Conservation (phyloP, 2,797 vertebrate species). For the Anableps anableps region DNA sequence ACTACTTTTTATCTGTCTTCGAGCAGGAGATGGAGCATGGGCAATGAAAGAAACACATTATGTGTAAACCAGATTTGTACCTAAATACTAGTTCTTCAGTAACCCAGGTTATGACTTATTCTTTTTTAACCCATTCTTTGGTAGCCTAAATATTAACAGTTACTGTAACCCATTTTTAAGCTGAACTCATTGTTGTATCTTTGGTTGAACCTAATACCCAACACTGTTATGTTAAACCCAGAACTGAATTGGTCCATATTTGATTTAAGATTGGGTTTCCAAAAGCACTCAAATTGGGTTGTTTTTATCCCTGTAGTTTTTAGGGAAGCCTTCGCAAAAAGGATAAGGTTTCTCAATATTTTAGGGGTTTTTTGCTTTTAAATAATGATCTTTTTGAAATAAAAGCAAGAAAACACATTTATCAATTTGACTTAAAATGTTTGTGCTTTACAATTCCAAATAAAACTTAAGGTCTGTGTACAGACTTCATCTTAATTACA, state of each 20-base stretch:
- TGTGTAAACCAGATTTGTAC: not conserved
- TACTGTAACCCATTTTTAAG: not conserved
- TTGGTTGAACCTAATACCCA: too few relatives aligned
- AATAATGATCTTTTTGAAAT: not conserved
- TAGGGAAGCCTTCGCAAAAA: too few relatives aligned
- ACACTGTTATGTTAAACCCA: not conserved
- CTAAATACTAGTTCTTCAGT: too few relatives aligned
- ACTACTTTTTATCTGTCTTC: not conserved
- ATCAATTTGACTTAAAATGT: not conserved
- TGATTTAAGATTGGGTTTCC: not conserved
- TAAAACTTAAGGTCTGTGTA: not conserved
- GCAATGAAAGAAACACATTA: not conserved
- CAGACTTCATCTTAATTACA: not conserved
- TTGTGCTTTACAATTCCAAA: not conserved
- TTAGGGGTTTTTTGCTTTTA: too few relatives aligned
- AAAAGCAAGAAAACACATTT: too few relatives aligned
- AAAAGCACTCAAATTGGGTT: not conserved
- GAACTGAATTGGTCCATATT: not conserved
- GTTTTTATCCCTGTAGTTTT: not conserved
- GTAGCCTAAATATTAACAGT: not conserved
- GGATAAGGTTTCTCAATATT: too few relatives aligned
- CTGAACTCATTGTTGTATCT: not conserved
- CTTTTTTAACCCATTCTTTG: too few relatives aligned
- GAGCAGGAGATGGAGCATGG: not conserved
- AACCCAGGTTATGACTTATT: too few relatives aligned